A percentile compares a stretch with the other conserved stretches of the same genome.
Evolutionary conservation across 2,797 vertebrate species (phyloP).

Genomic region (Pteronotus mesoamericanus): DNA sequence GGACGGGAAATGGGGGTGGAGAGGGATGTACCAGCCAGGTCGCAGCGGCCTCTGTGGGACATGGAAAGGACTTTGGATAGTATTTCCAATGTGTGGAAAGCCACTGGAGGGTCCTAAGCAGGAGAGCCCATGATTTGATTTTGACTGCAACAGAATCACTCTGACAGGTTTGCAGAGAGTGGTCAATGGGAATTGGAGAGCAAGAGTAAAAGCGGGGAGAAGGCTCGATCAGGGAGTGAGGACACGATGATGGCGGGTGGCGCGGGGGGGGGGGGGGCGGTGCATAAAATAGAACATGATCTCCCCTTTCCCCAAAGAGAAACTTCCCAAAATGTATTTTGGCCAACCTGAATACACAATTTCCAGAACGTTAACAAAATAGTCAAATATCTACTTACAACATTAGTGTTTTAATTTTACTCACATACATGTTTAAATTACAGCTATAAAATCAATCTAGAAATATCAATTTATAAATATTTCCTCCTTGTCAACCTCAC

Average conservation of each 20-base stretch:
- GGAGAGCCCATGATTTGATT: background rate
- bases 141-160: background rate
- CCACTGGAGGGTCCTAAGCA: background rate
- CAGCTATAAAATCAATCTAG: background rate
- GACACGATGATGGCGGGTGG: background rate
- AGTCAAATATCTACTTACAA: background rate
- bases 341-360: background rate
- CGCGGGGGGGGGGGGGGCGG: no score
- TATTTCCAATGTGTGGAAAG: background rate
- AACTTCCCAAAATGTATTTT: background rate
- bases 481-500: background rate
- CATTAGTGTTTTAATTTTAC: background rate
- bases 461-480: background rate
- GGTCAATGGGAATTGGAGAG: background rate
- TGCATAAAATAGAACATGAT: background rate
- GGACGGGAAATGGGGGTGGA: background rate
- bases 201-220: background rate
- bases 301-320: background rate
- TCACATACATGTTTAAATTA: conserved; percentile 3
- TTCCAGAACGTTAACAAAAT: background rate
- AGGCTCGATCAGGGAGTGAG: background rate
- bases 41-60: background rate
- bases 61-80: background rate
- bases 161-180: background rate
- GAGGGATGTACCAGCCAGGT: background rate